Evolutionary conservation across 2,113 vertebrate species (phyloP).

Genomic region (Heterochromis multidens): DNA sequence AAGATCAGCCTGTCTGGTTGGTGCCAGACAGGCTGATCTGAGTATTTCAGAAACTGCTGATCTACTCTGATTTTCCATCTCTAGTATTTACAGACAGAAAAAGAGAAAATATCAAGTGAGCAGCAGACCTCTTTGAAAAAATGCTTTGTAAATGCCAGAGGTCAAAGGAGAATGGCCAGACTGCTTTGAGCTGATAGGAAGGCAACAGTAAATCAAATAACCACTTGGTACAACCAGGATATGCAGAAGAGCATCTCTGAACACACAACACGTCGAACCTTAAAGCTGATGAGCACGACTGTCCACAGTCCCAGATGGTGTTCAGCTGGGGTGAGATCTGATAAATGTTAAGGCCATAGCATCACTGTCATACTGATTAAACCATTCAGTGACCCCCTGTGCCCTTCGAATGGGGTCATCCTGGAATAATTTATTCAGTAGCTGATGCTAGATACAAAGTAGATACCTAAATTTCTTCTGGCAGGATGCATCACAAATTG

Average conservation of each 20-base stretch:
- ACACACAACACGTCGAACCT: not conserved
- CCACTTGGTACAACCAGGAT: not conserved
- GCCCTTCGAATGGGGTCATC: not conserved
- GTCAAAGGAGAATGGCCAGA: not conserved
- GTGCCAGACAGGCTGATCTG: not conserved
- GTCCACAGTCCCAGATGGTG: not conserved
- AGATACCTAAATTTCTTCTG: not conserved
- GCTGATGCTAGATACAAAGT: not conserved
- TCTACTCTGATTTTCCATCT: not conserved
- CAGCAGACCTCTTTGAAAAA: fast-evolving
- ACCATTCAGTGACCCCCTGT: not conserved
- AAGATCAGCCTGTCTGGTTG: no score
- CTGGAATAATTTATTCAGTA: not conserved
- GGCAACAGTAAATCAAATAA: not conserved
- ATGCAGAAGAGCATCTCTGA: not conserved
- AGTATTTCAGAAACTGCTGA: not conserved
- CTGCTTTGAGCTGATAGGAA: not conserved
- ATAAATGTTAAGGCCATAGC: not conserved
- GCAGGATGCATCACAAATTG: not conserved
- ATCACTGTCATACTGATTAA: not conserved
- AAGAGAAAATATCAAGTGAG: not conserved
- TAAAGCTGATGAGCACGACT: not conserved
- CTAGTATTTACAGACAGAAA: not conserved
- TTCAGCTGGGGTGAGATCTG: not conserved
- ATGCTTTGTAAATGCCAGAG: not conserved